phyloP scores from a whole-genome alignment of 2,888 invertebrate species.

The Diplazon laetatorius region DNA sequence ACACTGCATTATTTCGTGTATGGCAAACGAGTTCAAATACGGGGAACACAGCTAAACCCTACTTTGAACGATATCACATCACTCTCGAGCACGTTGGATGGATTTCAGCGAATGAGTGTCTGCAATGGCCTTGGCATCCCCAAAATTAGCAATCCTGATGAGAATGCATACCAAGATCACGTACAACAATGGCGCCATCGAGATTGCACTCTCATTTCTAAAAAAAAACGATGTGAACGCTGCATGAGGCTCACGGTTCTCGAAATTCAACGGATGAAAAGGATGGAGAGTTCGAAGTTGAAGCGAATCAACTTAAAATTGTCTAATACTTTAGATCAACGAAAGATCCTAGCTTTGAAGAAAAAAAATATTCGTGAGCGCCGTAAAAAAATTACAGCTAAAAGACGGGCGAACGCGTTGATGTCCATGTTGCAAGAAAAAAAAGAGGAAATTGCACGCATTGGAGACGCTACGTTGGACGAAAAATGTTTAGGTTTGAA shows the following conservation, averaged over 20 bases:
- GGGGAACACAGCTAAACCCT: slow-evolving; percentile 5
- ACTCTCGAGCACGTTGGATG: slow-evolving; percentile 9
- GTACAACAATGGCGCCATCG: slow-evolving; percentile 26
- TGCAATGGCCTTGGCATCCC: slow-evolving; percentile 17
- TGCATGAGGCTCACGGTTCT: slow-evolving; percentile 20
- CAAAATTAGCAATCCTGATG: neutral
- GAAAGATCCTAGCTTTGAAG: neutral
- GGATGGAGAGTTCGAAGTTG: neutral
- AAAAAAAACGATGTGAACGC: slow-evolving; percentile 18
- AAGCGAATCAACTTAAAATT: neutral
- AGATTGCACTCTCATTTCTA: slow-evolving; percentile 15
- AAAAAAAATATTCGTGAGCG: slow-evolving; percentile 10
- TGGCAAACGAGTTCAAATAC: slow-evolving; percentile 8
- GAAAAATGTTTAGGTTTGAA: slow-evolving; percentile 4
- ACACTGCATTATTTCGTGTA: slow-evolving; percentile 32
- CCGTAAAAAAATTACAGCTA: neutral
- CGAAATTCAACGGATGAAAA: slow-evolving; percentile 5
- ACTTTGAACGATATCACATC: slow-evolving; percentile 5
- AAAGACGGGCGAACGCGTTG: neutral
- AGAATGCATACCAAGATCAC: slow-evolving; percentile 13
- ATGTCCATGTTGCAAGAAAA: slow-evolving; percentile 1
- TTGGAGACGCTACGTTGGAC: slow-evolving; percentile 4
- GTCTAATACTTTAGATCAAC: slow-evolving; percentile 15
- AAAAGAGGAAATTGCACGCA: slow-evolving; percentile 21
- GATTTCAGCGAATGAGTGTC: neutral